Evolutionary conservation across 2,888 invertebrate species (phyloP).

Genomic region (Orthosia gracilis): DNA sequence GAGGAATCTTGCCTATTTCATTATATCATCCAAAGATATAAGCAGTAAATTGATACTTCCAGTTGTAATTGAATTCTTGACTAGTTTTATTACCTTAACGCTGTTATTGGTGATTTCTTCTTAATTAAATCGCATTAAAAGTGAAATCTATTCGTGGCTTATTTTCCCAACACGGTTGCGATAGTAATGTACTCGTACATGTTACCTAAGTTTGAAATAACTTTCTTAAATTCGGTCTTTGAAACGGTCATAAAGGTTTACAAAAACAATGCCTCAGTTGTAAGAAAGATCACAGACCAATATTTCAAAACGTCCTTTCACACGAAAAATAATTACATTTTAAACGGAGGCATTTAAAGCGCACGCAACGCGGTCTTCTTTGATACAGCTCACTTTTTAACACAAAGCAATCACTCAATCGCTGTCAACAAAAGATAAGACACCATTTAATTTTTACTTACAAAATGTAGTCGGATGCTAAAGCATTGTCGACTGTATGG

Average conservation of each 20-base stretch:
- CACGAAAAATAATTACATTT: slow-evolving; percentile 71
- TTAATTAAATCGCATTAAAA: slow-evolving; percentile 34
- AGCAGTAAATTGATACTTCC: slow-evolving; percentile 44
- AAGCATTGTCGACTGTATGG: slow-evolving; percentile 54
- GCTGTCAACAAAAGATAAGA: slow-evolving; percentile 78
- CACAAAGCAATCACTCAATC: slow-evolving; percentile 75
- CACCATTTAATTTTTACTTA: slow-evolving; percentile 76
- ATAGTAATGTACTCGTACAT: not conserved
- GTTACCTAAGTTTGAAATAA: not conserved
- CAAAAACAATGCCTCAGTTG: slow-evolving; percentile 33
- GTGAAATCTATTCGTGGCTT: slow-evolving; percentile 14
- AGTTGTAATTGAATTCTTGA: slow-evolving; percentile 50
- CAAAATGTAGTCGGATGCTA: slow-evolving; percentile 52
- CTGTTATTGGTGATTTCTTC: slow-evolving; percentile 24
- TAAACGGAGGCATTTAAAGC: slow-evolving; percentile 68
- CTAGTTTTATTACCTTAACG: slow-evolving; percentile 38
- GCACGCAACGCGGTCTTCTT: slow-evolving; percentile 65
- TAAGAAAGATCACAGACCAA: slow-evolving; percentile 31
- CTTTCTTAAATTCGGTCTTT: not conserved
- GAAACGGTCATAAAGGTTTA: slow-evolving; percentile 6
- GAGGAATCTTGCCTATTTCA: slow-evolving; percentile 45
- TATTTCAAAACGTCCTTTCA: slow-evolving; percentile 49
- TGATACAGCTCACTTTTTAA: slow-evolving; percentile 69
- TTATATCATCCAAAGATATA: slow-evolving; percentile 44
- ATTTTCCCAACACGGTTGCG: not conserved